Evolutionary conservation across 1,140 invertebrate genomes (phyloP), one percentile per base, ranked within the genome.

Genomic region (Muscidifurax raptorellus): DNA sequence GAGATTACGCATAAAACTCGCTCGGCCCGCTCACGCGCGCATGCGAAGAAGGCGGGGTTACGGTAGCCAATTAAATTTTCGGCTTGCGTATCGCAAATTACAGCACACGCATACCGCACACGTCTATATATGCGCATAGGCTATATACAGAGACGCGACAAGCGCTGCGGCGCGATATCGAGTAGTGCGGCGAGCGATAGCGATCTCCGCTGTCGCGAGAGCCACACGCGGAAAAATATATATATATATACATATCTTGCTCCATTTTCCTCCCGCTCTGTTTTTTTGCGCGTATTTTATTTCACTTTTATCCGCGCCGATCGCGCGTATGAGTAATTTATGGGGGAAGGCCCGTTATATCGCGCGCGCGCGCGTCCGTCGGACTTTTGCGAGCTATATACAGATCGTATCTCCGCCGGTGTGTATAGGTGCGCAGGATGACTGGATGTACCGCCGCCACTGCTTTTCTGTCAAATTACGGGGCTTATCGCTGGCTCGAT

Each of bases 51-150:
- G 28, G 32, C 32, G 30, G 71, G 67, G 80, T 69, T 69, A 30
- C 27, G 66, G 27, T 27, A 78, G 85, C 87, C 88, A 89, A 89
- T 89, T 89, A 88, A 88, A 89, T 87, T 88, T 88, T 89, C 71
- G 71, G 30, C 71, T 72, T 30, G 18, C 13, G 71, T 32, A 72
- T 6, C 27, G 30, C 71, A 72, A 72, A 72, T 72, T 72, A 32
- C 30, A 72, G 18, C 13, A 18, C 30, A 32, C 15, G 18, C 15
- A 71, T 3, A 71, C 9, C 25, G 32, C 18, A 13, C 18, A 18
- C 15, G 4, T 15, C 18, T 59, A 59, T 59, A 22, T 18, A n/a
- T 59, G 0, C 18, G n/a, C n/a, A n/a, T n/a, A 59, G 52, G 52
- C 52, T 59, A 1, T 59, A 59, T 59, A 59, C 52, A 59, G 15